Evolutionary conservation across 1,140 invertebrate genomes (phyloP).

Genomic region (Drosophila parvula): DNA sequence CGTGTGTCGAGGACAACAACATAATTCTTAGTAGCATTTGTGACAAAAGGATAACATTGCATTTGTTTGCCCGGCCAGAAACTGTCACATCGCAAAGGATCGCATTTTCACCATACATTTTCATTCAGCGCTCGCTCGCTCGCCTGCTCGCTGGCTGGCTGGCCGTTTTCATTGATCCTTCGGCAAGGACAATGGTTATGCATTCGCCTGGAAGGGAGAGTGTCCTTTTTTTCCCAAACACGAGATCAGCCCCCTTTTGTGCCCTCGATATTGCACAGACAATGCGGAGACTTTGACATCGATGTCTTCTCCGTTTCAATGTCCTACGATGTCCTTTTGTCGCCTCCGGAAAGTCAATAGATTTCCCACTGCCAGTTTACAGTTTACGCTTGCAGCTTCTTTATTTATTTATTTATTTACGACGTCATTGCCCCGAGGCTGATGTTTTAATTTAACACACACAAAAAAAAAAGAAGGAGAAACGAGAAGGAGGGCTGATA

Average conservation of each 20-base stretch:
- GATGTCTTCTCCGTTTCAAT: conserved; percentile 41
- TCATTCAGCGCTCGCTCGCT: conserved; percentile 41
- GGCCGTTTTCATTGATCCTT: conserved; percentile 53
- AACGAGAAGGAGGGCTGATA: conserved; percentile 2
- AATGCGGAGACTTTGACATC: conserved; percentile 58
- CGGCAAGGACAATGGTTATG: conserved; percentile 44
- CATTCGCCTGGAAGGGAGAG: conserved; percentile 50
- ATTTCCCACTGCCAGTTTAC: conserved; percentile 26
- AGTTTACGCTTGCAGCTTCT: conserved; percentile 40
- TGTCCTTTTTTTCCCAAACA: conserved; percentile 43
- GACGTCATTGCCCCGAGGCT: conserved; percentile 57
- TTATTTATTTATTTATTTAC: conserved; percentile 63
- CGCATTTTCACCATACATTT: conserved; percentile 39
- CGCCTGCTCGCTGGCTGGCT: neutral
- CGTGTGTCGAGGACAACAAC: conserved; percentile 54
- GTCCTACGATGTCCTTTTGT: conserved; percentile 51
- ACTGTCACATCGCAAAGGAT: conserved; percentile 56
- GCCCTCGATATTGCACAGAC: conserved; percentile 46
- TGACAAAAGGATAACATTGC: conserved; percentile 66
- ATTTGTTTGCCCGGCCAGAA: conserved; percentile 61
- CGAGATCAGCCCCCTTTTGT: conserved; percentile 61
- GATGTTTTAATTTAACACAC: conserved; percentile 52
- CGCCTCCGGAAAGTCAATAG: conserved; percentile 54
- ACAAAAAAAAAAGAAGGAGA: neutral
- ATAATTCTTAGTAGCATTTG: conserved; percentile 67